Percentiles rank a stretch among this genome's conserved stretches.
Conservation (phyloP, 2,888 invertebrate genomes). For the Sepiola atlantica region DNA sequence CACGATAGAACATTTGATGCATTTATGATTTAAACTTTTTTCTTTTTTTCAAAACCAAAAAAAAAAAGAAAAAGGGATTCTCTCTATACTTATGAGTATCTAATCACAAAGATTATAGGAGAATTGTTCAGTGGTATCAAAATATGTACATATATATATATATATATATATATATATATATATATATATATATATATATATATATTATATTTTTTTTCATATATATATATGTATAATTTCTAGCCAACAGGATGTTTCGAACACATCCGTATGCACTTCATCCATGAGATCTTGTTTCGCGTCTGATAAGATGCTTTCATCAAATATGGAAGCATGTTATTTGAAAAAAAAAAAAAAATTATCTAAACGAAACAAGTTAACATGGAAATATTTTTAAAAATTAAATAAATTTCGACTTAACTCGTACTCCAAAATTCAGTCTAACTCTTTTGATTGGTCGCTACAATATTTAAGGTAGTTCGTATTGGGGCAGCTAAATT, state of each 20-base stretch:
- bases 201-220: neutral
- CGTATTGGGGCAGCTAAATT: conserved; percentile 46
- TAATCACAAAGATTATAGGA: neutral
- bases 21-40: neutral
- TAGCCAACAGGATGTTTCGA: neutral
- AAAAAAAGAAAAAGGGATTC: neutral
- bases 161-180: neutral
- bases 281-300: conserved; percentile 22
- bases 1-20: neutral
- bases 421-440: neutral
- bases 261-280: neutral
- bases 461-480: conserved; percentile 43
- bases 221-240: neutral
- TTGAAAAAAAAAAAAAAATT: neutral
- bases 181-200: neutral
- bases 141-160: neutral
- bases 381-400: neutral
- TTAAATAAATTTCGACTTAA: neutral
- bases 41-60: neutral
- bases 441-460: conserved; percentile 24
- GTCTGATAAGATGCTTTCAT: neutral
- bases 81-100: neutral
- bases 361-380: neutral
- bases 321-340: conserved; percentile 21
- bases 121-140: conserved; percentile 13